These are phyloP conservation scores for Pheosia tremula DNA, from an alignment of 2,888 invertebrate species.

Conservation along the genomic window DNA sequence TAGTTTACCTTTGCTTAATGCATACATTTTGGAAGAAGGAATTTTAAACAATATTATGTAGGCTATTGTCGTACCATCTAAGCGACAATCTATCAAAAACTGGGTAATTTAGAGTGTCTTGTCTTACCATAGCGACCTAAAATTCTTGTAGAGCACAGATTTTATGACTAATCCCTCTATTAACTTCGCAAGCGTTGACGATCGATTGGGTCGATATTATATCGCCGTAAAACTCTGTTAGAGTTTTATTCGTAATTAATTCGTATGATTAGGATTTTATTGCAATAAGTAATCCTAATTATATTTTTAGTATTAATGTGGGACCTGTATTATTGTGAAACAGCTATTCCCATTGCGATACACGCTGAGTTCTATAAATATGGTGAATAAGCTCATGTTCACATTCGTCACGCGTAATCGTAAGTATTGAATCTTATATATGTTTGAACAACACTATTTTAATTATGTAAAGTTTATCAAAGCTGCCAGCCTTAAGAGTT, in stretches of 20 bases:
- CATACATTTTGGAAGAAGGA: no score
- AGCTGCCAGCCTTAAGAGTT: constrained; percentile 64
- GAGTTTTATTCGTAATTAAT: background rate
- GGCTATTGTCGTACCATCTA: no score
- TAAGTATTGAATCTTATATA: constrained; percentile 34
- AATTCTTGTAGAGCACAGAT: no score
- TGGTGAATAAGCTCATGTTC: no score
- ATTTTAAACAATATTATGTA: no score
- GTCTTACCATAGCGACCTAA: no score
- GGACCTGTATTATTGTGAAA: constrained; percentile 4
- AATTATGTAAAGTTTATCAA: constrained; percentile 40
- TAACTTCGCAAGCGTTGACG: no score
- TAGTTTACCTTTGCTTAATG: no score
- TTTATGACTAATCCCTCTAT: no score
- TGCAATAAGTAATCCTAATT: background rate
- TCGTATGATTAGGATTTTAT: background rate
- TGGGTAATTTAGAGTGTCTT: no score
- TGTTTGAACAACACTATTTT: constrained; percentile 36
- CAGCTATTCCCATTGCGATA: constrained; percentile 5
- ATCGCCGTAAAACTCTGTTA: background rate
- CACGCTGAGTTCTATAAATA: background rate
- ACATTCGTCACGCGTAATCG: constrained; percentile 15
- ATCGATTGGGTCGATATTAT: background rate
- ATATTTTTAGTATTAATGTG: background rate
- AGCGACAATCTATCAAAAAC: no score